phyloP scores from a whole-genome alignment of 2,113 vertebrate genomes.

The Istiophorus platypterus region DNA sequence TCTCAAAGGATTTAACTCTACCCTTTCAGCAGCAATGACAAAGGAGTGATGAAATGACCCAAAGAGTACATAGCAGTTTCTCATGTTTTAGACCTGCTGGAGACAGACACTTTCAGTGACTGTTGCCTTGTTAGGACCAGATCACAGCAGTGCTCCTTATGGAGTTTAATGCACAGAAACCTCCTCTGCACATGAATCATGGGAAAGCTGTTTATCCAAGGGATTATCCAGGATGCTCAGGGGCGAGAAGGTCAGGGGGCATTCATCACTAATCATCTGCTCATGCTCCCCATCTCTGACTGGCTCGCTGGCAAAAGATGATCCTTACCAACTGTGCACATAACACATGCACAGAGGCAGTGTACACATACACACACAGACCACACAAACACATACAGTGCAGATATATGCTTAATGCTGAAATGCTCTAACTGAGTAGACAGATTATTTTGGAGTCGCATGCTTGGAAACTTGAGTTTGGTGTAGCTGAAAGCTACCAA shows the following conservation, averaged over 20 bases:
- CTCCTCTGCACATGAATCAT: conserved; percentile 55
- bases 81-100: background rate
- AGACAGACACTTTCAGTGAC: background rate
- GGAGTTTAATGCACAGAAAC: conserved; percentile 53
- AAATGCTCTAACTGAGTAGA: conserved; percentile 61
- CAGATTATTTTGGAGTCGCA: conserved; percentile 64
- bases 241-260: conserved; percentile 70
- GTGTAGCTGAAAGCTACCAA: conserved; percentile 18
- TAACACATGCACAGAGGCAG: conserved; percentile 32
- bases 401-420: conserved; percentile 22
- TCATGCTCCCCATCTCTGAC: conserved; percentile 71
- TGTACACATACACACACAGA: conserved; percentile 19
- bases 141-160: conserved; percentile 47
- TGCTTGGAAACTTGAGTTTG: conserved; percentile 61
- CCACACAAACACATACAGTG: conserved; percentile 4
- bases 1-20: background rate
- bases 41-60: background rate
- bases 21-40: background rate
- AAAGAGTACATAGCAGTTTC: background rate
- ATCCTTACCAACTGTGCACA: conserved; percentile 69
- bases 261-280: conserved; percentile 77
- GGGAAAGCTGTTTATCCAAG: conserved; percentile 71
- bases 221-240: conserved; percentile 77
- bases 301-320: conserved; percentile 69
- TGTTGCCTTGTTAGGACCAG: conserved; percentile 28